These are phyloP conservation scores for Orthonyx spaldingii DNA, from an alignment of 2,113 vertebrate genomes.

Conservation along the genomic window DNA sequence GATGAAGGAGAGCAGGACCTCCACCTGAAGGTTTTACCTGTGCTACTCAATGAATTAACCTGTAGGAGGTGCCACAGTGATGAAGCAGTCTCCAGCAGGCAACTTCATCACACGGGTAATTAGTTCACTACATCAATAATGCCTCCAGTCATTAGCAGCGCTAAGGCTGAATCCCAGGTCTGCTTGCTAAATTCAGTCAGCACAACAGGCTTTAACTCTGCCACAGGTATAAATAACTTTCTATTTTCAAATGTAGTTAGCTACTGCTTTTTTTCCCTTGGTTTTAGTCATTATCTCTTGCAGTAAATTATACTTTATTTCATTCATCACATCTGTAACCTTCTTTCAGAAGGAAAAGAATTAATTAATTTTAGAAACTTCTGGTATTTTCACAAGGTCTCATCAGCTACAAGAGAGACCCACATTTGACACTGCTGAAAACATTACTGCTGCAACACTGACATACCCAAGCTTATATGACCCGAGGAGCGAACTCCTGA, in stretches of 20 bases:
- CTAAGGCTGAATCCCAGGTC: background rate
- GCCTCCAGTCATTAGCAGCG: background rate
- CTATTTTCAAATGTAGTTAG: conserved; percentile 7
- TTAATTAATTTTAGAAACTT: background rate
- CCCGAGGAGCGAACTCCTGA: background rate
- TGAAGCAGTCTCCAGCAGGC: background rate
- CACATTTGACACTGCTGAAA: background rate
- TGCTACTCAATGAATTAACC: background rate
- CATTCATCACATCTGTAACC: background rate
- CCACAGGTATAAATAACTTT: conserved; percentile 2
- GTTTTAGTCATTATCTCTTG: conserved; percentile 11
- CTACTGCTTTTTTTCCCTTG: background rate
- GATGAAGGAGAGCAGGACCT: background rate
- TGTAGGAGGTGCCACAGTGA: background rate
- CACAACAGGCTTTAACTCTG: conserved; percentile 1
- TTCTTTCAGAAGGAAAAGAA: background rate
- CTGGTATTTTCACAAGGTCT: background rate
- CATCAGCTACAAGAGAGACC: background rate
- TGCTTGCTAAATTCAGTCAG: conserved; percentile 8
- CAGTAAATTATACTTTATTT: conserved; percentile 14
- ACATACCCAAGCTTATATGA: background rate
- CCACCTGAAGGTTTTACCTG: background rate
- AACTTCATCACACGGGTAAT: conserved; percentile 10
- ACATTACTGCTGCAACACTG: background rate
- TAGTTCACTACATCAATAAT: background rate